Evolutionary conservation across 37 sponge, comb jelly and placozoan species (phyloP).

Genomic region (Petrosia ficiformis): DNA sequence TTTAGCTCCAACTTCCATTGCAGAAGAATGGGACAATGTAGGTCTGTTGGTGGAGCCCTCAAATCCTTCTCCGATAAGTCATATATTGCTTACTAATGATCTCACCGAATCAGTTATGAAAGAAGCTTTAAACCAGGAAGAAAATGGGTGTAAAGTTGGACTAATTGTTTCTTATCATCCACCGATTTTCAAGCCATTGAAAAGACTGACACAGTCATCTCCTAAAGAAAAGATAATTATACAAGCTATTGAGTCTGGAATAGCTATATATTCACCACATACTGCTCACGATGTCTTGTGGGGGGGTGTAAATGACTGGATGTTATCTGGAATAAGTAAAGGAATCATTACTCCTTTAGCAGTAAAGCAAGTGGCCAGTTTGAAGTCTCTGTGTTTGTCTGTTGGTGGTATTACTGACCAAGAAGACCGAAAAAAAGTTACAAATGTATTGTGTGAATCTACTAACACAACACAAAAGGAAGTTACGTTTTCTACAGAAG

Average conservation of each 20-base stretch:
- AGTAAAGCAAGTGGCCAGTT: conserved; percentile 1
- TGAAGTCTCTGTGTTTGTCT: neutral
- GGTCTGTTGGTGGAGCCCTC: conserved; percentile 88
- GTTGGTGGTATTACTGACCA: no score
- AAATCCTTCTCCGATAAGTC: conserved; percentile 3
- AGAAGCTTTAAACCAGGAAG: conserved; percentile 35
- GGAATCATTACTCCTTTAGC: conserved; percentile 38
- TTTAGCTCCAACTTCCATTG: conserved; percentile 58
- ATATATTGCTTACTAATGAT: conserved; percentile 85
- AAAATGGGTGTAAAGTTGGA: conserved; percentile 15
- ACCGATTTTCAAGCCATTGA: conserved; percentile 85
- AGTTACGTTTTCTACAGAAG: no score
- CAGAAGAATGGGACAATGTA: conserved; percentile 94
- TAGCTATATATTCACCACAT: conserved; percentile 95
- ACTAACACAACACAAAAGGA: no score
- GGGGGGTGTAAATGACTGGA: conserved; percentile 94
- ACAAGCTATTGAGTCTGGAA: conserved; percentile 52
- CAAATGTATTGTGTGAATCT: no score
- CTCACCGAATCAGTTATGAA: conserved; percentile 85
- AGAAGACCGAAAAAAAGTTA: no score
- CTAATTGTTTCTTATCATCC: conserved; percentile 93
- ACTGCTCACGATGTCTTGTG: conserved; percentile 76
- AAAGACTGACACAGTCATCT: conserved; percentile 69
- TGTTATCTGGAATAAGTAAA: conserved; percentile 68
- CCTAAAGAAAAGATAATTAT: conserved; percentile 89